Percentiles rank a stretch among this genome's conserved stretches.
Evolutionary conservation across 2,113 vertebrate species (phyloP).

Genomic region (Hemicordylus capensis): DNA sequence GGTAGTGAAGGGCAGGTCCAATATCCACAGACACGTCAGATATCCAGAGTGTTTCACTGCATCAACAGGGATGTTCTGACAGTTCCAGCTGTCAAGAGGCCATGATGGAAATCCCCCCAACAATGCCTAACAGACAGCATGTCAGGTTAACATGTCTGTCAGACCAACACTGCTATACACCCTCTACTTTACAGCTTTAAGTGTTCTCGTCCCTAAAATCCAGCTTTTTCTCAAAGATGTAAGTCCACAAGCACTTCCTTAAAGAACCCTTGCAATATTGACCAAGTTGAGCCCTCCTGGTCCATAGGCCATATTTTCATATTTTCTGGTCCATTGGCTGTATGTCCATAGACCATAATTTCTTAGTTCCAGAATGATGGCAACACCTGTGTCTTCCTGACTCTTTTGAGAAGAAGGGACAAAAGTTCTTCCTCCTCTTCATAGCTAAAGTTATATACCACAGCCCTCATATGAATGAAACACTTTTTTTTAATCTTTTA

Average conservation of each 20-base stretch:
- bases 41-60: too few relatives aligned
- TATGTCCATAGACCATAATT: not conserved
- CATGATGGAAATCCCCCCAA: too few relatives aligned
- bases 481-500: not conserved
- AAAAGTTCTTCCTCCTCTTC: not conserved
- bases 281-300: not conserved
- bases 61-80: too few relatives aligned
- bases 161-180: too few relatives aligned
- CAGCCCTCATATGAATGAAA: not conserved
- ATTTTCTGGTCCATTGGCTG: too few relatives aligned
- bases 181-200: too few relatives aligned
- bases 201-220: not conserved
- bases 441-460: not conserved
- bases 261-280: not conserved
- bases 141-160: too few relatives aligned
- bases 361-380: not conserved
- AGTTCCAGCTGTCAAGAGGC: too few relatives aligned
- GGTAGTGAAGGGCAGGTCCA: too few relatives aligned
- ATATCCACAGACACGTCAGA: too few relatives aligned
- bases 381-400: not conserved
- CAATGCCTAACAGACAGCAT: too few relatives aligned
- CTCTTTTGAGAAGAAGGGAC: not conserved
- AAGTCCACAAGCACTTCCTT: not conserved
- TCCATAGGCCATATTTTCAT: not conserved
- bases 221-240: not conserved